phyloP scores from a whole-genome alignment of 2,113 vertebrate genomes.

The Epinephelus fuscoguttatus region DNA sequence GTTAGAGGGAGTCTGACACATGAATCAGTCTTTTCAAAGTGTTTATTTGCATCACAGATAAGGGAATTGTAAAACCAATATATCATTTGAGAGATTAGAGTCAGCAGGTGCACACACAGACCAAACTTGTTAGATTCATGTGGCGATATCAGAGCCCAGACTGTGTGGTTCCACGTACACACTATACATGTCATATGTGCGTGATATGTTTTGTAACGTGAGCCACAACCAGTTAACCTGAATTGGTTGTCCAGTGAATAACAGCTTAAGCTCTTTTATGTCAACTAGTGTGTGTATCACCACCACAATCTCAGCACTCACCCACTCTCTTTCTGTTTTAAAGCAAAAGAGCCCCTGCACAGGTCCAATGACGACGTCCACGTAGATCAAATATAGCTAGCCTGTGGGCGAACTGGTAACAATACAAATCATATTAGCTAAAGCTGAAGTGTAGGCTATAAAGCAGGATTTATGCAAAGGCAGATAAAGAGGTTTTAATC shows the following conservation, averaged over 20 bases:
- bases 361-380: conserved; percentile 25
- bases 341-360: conserved; percentile 41
- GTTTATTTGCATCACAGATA: conserved; percentile 76
- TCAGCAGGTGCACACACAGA: conserved; percentile 40
- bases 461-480: conserved; percentile 83
- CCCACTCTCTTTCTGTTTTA: background rate
- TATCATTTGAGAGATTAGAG: background rate
- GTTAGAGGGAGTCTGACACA: conserved; percentile 74
- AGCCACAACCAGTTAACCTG: conserved; percentile 28
- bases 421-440: conserved; percentile 82
- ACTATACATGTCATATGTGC: conserved; percentile 5
- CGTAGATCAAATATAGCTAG: conserved; percentile 59
- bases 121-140: conserved; percentile 16
- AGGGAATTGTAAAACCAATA: conserved; percentile 2
- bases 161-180: conserved; percentile 1
- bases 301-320: conserved; percentile 23
- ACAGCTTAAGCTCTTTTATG: conserved; percentile 40
- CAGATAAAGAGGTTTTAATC: conserved; percentile 86
- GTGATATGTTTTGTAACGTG: conserved; percentile 31
- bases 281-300: background rate
- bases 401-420: conserved; percentile 63
- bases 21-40: conserved; percentile 61
- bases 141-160: background rate
- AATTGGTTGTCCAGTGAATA: conserved; percentile 32
- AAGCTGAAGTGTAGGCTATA: conserved; percentile 76